Evolutionary conservation across 35 echinoderm and acorn worm species (phyloP).

Genomic region (Diadema setosum): DNA sequence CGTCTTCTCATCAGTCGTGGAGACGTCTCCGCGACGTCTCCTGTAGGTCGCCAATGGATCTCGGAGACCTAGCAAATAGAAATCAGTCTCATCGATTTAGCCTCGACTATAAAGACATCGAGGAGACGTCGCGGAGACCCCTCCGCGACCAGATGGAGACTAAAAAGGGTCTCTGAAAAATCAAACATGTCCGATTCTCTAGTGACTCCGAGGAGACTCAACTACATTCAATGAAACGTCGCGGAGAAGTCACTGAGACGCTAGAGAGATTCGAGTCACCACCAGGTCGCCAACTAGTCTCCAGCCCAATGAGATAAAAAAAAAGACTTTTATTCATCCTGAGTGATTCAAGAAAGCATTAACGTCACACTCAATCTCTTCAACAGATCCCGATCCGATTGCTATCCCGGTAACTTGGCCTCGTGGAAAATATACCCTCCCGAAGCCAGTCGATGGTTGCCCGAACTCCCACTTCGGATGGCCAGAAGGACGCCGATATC

Average conservation of each 20-base stretch:
- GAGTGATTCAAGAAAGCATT: neutral
- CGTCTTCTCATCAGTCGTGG: no score
- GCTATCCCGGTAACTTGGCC: constrained; percentile 38
- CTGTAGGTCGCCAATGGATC: no score
- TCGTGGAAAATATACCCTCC: constrained; percentile 42
- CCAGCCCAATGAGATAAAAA: neutral
- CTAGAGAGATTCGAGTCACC: neutral
- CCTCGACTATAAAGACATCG: no score
- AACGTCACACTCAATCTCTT: neutral
- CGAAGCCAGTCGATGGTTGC: constrained; percentile 32
- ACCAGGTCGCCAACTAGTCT: neutral
- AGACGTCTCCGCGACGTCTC: no score
- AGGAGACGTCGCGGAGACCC: no score
- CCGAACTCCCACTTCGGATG: constrained; percentile 4
- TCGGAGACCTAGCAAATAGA: no score
- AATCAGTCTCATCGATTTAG: no score
- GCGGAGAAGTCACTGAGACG: neutral
- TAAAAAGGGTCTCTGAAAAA: no score
- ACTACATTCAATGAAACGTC: no score
- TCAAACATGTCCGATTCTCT: no score
- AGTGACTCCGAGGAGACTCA: no score
- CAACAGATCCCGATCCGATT: neutral
- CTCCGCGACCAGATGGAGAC: no score
- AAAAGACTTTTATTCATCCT: neutral
- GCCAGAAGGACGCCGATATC: constrained; percentile 17